Evolutionary conservation across 2,113 vertebrate species (phyloP).

Genomic region (Siniperca knerii): DNA sequence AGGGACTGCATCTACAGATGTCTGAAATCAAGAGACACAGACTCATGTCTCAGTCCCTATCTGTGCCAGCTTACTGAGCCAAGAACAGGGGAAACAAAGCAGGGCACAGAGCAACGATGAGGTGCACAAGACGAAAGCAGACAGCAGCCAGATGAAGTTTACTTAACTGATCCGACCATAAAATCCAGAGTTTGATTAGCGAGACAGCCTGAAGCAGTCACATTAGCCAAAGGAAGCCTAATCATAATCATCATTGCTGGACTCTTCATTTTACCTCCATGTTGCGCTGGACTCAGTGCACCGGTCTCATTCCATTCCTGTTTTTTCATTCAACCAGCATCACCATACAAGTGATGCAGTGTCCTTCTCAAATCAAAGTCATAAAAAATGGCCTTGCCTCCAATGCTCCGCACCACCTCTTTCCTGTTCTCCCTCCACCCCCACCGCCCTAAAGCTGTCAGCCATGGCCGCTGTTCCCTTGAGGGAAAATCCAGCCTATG

Average conservation of each 20-base stretch:
- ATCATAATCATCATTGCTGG: constrained; percentile 47
- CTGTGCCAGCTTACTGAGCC: constrained; percentile 44
- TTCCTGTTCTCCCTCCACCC: constrained; percentile 54
- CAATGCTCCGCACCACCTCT: constrained; percentile 41
- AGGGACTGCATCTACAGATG: constrained; percentile 23
- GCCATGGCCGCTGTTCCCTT: constrained; percentile 1
- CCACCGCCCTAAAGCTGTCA: constrained; percentile 42
- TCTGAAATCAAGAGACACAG: constrained; percentile 46
- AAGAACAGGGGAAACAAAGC: constrained; percentile 40
- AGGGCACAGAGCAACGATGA: constrained; percentile 31
- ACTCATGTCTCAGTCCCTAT: constrained; percentile 35
- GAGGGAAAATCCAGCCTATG: constrained; percentile 44
- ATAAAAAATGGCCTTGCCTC: constrained; percentile 39
- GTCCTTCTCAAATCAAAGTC: constrained; percentile 59
- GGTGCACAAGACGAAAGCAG: constrained; percentile 16
- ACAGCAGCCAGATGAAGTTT: constrained; percentile 48
- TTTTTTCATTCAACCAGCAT: constrained; percentile 50
- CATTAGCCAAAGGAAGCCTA: constrained; percentile 50
- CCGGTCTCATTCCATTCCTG: constrained; percentile 9
- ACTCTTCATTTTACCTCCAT: constrained; percentile 43
- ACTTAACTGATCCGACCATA: constrained; percentile 53
- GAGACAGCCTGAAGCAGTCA: constrained; percentile 50
- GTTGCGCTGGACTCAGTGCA: constrained; percentile 15
- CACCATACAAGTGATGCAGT: constrained; percentile 51
- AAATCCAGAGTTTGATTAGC: constrained; percentile 68